Conservation (phyloP, 2,888 invertebrate genomes). For the Colostygia pectinataria region DNA sequence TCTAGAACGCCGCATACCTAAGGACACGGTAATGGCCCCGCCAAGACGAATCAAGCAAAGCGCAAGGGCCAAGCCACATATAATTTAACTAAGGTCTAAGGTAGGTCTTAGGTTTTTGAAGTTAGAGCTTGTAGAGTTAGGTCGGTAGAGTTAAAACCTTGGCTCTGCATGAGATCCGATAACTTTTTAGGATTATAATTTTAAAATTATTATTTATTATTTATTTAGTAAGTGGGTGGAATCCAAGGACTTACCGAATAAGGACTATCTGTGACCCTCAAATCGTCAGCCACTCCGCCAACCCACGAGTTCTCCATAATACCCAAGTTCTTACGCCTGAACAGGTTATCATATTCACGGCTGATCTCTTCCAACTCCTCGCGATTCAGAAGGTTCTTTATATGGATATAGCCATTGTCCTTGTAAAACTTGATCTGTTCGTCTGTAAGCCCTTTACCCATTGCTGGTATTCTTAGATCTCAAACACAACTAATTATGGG, state of each 20-base stretch:
- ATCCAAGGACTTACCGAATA: slow-evolving; percentile 57
- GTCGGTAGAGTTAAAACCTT: too few species aligned
- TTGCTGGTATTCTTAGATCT: slow-evolving; percentile 9
- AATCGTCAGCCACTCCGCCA: slow-evolving; percentile 62
- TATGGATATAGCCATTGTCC: slow-evolving; percentile 79
- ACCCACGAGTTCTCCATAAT: slow-evolving; percentile 81
- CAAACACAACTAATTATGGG: slow-evolving; percentile 9
- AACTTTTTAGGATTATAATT: too few species aligned
- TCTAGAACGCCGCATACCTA: too few species aligned
- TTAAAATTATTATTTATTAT: too few species aligned
- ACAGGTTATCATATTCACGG: slow-evolving; percentile 76
- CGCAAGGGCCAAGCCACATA: too few species aligned
- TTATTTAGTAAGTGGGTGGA: too few species aligned
- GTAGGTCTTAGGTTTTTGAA: too few species aligned
- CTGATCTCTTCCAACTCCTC: slow-evolving; percentile 71
- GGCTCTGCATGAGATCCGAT: too few species aligned
- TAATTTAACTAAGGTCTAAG: too few species aligned
- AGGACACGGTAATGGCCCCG: too few species aligned
- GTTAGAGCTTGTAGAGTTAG: too few species aligned
- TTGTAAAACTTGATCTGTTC: slow-evolving; percentile 76
- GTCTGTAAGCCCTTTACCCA: slow-evolving; percentile 57
- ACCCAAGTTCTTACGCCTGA: slow-evolving; percentile 68
- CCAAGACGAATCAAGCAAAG: too few species aligned
- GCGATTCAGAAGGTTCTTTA: slow-evolving; percentile 69
- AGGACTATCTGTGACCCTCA: slow-evolving; percentile 48